Percentiles rank a stretch among this genome's conserved stretches.
Conservation (phyloP, 2,888 invertebrate species). For the Idaea aversata region DNA sequence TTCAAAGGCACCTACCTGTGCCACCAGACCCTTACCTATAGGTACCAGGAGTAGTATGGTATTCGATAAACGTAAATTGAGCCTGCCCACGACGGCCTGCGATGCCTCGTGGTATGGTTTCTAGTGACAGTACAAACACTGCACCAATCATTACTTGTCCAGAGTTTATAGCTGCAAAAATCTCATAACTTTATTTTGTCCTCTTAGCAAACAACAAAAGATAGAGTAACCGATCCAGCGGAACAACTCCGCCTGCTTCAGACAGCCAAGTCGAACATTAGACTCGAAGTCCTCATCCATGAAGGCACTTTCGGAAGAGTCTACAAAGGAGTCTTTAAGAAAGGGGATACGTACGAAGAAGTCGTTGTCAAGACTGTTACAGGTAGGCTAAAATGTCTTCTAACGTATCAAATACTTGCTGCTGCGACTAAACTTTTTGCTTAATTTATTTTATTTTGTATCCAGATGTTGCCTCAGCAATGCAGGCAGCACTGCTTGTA, state of each 20-base stretch:
- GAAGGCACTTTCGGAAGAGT: conserved; percentile 95
- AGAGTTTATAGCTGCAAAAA: no score
- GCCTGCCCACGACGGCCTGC: no score
- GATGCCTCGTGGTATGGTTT: no score
- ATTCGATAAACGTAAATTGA: no score
- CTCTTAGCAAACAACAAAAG: conserved; percentile 66
- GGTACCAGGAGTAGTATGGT: no score
- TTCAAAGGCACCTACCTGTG: no score
- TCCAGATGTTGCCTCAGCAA: conserved; percentile 85
- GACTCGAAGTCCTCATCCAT: conserved; percentile 81
- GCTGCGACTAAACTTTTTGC: neutral
- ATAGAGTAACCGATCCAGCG: conserved; percentile 77
- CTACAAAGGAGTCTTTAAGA: conserved; percentile 86
- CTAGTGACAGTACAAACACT: no score
- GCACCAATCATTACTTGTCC: no score
- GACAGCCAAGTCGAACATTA: conserved; percentile 81
- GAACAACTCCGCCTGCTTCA: conserved; percentile 83
- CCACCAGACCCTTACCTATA: no score
- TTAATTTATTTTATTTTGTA: conserved; percentile 21
- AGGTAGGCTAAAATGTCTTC: conserved; percentile 76
- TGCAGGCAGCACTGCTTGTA: conserved; percentile 85
- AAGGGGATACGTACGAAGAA: conserved; percentile 83
- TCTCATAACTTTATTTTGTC: conserved; percentile 6
- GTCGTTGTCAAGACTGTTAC: conserved; percentile 93
- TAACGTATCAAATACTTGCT: neutral